Conservation (phyloP, 1,140 invertebrate species). For the Asobara japonica region DNA sequence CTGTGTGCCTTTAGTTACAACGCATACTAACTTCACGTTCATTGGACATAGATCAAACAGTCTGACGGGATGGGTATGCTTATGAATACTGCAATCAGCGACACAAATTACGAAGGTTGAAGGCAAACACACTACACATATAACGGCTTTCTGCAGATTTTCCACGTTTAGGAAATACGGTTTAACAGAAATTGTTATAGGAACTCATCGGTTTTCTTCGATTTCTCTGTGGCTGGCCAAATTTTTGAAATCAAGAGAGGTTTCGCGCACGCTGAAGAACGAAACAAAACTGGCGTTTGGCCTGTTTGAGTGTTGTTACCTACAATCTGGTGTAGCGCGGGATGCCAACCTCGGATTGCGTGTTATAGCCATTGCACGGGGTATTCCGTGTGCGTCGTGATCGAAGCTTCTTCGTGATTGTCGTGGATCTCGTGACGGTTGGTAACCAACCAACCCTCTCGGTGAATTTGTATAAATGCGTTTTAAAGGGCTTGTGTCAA, state of each 20-base stretch:
- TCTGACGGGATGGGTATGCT: neutral
- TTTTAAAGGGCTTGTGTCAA: conserved; percentile 5
- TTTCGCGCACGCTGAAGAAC: conserved; percentile 38
- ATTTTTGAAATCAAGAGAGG: neutral
- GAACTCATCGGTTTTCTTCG: neutral
- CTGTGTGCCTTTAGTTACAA: neutral
- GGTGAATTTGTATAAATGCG: conserved; percentile 9
- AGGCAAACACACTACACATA: neutral
- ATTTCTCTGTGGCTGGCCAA: neutral
- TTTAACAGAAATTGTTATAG: neutral
- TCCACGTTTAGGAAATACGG: too few relatives aligned
- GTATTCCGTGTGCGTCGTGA: conserved; percentile 43
- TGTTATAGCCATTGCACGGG: conserved; percentile 39
- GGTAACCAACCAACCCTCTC: neutral
- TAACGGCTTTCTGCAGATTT: neutral
- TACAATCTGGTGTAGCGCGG: conserved; percentile 43
- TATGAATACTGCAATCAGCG: neutral
- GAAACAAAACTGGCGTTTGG: conserved; percentile 52
- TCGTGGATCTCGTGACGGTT: conserved; percentile 47
- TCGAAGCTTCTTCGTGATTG: conserved; percentile 50
- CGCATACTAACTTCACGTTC: neutral
- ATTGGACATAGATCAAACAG: conserved; percentile 3
- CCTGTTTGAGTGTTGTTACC: conserved; percentile 42
- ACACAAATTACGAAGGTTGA: neutral
- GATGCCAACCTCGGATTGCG: conserved; percentile 40